Evolutionary conservation across 2,797 vertebrate species (phyloP).

Genomic region (Amphiprion clarkii): DNA sequence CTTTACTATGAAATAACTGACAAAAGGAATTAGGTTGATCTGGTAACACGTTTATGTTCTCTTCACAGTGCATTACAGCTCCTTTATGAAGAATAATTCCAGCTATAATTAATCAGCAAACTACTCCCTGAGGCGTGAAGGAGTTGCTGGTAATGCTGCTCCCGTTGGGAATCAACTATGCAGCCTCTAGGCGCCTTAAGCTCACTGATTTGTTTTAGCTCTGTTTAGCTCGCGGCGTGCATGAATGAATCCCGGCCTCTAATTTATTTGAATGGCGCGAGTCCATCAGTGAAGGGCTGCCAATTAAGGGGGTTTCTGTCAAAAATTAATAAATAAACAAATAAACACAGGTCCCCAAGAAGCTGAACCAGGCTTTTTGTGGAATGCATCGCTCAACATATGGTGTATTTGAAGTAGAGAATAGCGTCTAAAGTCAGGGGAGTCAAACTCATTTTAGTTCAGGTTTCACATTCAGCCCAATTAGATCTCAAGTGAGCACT

Average conservation of each 20-base stretch:
- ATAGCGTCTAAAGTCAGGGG: background rate
- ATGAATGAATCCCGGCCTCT: conserved; percentile 16
- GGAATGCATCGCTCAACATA: too few species aligned
- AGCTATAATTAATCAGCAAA: conserved; percentile 37
- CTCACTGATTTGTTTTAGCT: conserved; percentile 31
- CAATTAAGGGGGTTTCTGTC: background rate
- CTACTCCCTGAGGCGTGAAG: conserved; percentile 25
- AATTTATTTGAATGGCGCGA: background rate
- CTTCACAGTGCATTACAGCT: conserved; percentile 22
- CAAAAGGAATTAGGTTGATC: conserved; percentile 26
- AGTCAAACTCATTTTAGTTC: too few species aligned
- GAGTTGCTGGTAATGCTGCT: conserved; percentile 22
- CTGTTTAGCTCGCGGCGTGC: conserved; percentile 8
- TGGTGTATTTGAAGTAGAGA: background rate
- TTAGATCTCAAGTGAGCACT: too few species aligned
- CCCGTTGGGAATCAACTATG: conserved; percentile 35
- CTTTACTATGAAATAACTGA: conserved; percentile 25
- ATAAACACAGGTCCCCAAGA: background rate
- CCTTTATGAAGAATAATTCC: conserved; percentile 28
- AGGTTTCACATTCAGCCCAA: too few species aligned
- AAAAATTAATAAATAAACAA: background rate
- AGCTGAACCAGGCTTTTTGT: background rate
- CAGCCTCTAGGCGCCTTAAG: conserved; percentile 21
- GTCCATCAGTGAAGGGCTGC: background rate
- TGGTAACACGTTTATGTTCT: conserved; percentile 11